phyloP scores from a whole-genome alignment of 2,113 vertebrate species.

The Phycodurus eques region DNA sequence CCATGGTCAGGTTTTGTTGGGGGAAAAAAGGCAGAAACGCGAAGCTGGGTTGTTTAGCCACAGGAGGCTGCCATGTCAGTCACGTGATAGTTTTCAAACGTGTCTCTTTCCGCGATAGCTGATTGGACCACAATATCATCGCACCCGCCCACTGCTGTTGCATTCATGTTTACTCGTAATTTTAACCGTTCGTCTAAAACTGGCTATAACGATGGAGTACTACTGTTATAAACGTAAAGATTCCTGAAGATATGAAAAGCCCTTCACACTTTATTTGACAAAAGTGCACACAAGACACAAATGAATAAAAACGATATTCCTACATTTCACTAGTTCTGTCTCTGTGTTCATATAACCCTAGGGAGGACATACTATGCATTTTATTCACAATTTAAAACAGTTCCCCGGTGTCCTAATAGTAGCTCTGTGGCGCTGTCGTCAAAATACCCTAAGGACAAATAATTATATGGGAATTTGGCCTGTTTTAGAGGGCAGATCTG shows the following conservation, averaged over 20 bases:
- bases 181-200: neutral
- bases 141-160: conserved; percentile 31
- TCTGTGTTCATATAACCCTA: neutral
- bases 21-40: neutral
- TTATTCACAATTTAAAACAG: too few relatives aligned
- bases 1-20: neutral
- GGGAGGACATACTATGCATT: too few relatives aligned
- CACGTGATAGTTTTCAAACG: conserved; percentile 30
- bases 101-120: conserved; percentile 39
- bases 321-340: neutral
- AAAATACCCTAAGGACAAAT: too few relatives aligned
- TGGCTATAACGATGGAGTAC: neutral
- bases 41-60: neutral
- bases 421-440: too few relatives aligned
- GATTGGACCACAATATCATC: conserved; percentile 34
- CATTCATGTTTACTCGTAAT: conserved; percentile 24
- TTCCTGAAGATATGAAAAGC: neutral
- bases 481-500: too few relatives aligned
- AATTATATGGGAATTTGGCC: too few relatives aligned
- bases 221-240: neutral
- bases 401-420: too few relatives aligned
- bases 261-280: neutral
- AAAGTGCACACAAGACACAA: neutral
- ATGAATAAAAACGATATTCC: neutral
- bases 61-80: conserved; percentile 45